Conservation (phyloP, 2,888 invertebrate species). For the Yponomeuta sedellus region DNA sequence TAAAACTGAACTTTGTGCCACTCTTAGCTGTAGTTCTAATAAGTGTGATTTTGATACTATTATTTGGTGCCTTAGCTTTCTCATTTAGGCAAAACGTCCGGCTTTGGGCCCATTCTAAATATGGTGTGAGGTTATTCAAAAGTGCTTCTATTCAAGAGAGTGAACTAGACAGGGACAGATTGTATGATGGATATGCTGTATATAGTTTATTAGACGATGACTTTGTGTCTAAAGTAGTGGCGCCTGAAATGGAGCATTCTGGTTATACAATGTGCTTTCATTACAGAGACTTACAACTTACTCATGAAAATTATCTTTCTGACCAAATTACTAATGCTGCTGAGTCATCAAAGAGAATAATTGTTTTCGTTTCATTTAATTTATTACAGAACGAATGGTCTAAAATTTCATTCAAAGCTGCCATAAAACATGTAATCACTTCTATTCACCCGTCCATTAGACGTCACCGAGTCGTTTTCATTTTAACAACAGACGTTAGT, state of each 20-base stretch:
- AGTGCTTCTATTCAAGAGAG: constrained; percentile 75
- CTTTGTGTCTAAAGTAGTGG: constrained; percentile 81
- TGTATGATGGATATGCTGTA: constrained; percentile 92
- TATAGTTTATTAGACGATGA: constrained; percentile 89
- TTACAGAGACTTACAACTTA: constrained; percentile 79
- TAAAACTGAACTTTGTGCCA: constrained; percentile 82
- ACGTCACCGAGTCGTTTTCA: constrained; percentile 76
- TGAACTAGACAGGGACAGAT: constrained; percentile 79
- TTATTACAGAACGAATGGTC: constrained; percentile 91
- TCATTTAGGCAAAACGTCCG: constrained; percentile 87
- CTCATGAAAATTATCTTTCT: constrained; percentile 77
- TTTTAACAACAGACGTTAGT: constrained; percentile 80
- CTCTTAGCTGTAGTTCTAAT: constrained; percentile 84
- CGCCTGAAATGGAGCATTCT: constrained; percentile 84
- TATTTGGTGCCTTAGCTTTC: constrained; percentile 83
- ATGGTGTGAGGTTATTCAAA: constrained; percentile 86
- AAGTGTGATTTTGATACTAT: constrained; percentile 82
- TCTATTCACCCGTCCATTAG: constrained; percentile 80
- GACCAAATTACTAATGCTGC: constrained; percentile 79
- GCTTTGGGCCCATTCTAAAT: constrained; percentile 87
- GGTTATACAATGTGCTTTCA: constrained; percentile 80
- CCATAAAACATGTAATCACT: constrained; percentile 82
- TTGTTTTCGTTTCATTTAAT: constrained; percentile 87
- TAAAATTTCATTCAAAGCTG: constrained; percentile 86
- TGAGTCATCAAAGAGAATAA: constrained; percentile 81